Percentiles rank a stretch among this genome's conserved stretches.
phyloP scores from a whole-genome alignment of 2,888 invertebrate species.

The Cosmorhoe ocellata region DNA sequence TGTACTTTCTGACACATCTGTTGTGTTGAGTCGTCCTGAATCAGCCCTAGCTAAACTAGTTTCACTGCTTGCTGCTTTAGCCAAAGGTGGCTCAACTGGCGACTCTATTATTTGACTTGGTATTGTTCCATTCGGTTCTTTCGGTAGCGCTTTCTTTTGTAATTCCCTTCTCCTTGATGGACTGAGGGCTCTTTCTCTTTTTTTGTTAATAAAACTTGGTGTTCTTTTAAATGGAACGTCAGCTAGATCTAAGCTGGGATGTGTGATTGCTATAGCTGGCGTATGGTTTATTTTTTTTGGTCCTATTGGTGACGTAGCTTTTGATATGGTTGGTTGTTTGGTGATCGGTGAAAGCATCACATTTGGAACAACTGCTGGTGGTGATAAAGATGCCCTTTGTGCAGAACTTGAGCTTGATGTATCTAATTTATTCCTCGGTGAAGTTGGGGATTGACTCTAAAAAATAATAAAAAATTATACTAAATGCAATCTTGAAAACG shows the following conservation, averaged over 20 bases:
- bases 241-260: constrained; percentile 75
- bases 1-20: constrained; percentile 93
- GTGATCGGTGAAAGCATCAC: constrained; percentile 72
- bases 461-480: constrained; percentile 19
- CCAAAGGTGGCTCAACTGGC: constrained; percentile 58
- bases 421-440: constrained; percentile 77
- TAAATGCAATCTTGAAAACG: background rate
- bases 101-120: constrained; percentile 67
- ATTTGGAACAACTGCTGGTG: constrained; percentile 74
- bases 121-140: constrained; percentile 70
- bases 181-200: constrained; percentile 76
- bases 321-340: constrained; percentile 73
- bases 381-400: constrained; percentile 69
- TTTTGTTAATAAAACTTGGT: constrained; percentile 77
- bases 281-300: constrained; percentile 63
- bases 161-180: constrained; percentile 77
- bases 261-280: constrained; percentile 84
- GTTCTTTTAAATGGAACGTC: constrained; percentile 77
- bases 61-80: constrained; percentile 67
- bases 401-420: constrained; percentile 62
- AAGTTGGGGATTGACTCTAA: constrained; percentile 79
- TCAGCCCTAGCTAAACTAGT: constrained; percentile 85
- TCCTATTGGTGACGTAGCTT: constrained; percentile 55
- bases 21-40: constrained; percentile 87
- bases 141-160: constrained; percentile 65